Evolutionary conservation across 2,888 invertebrate species (phyloP), one percentile per base, ranked within the genome.

Genomic region (Aethes cnicana): DNA sequence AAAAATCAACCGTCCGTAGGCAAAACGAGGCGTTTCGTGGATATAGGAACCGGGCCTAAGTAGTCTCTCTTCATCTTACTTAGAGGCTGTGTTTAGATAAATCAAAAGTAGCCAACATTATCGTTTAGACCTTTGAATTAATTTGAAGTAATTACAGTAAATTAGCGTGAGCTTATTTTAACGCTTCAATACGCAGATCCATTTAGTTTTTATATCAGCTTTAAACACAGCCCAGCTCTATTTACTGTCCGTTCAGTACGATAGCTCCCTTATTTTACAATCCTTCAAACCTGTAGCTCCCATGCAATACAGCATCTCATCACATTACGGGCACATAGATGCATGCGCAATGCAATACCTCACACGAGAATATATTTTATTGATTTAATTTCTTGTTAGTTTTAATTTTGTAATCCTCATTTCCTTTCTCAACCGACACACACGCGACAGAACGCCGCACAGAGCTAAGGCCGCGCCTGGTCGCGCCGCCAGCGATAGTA

Each of bases 391-490:
- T 59, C 55, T n/a, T 58, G 47, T 59, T 57, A 53, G 48, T 59
- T n/a, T 64, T 61, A 62, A 62, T 63, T 52, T 53, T 73, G 63
- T 75, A 63, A 69, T 75, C 67, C 68, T 69, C 63, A 65, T 71
- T 67, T 68, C 64, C 66, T 62, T 69, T 66, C 64, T 62, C 64
- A 57, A 59, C 66, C 63, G 59, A 44, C 61, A 43, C 47, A 52
- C 53, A 54, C 16, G 30, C 20, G 39, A 39, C 61, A 69, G 85
- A 72, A 71, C 81, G 73, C 76, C 83, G 47, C 73, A 77, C 68
- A 72, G 83, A 60, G 66, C 68, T 49, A 78, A 78, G 39, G 78
- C 74, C 12, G 62, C 73, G 56, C 43, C 61, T 26, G 35, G 42
- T 25, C 72, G 74, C 32, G 54, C 67, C 53, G 56, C 62, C 62